phyloP scores from a whole-genome alignment of 2,797 vertebrate species.

The Pantherophis vulpinus region DNA sequence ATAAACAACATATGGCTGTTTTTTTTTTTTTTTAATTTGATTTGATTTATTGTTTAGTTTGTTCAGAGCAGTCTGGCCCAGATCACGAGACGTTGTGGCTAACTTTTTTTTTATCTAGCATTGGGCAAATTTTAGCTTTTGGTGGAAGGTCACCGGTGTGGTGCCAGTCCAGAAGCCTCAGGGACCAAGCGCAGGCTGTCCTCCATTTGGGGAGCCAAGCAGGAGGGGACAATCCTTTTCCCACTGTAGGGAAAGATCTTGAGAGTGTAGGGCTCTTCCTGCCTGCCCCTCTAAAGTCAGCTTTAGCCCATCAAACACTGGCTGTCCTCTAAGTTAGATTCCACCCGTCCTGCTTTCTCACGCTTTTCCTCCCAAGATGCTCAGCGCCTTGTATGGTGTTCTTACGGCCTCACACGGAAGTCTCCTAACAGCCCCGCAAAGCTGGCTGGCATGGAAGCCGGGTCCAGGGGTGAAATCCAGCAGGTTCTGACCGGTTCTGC shows the following conservation, averaged over 20 bases:
- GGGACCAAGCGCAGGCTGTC: background rate
- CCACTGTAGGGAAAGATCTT: background rate
- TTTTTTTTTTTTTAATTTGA: too few relatives aligned
- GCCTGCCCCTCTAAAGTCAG: background rate
- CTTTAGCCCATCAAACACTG: background rate
- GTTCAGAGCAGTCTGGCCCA: background rate
- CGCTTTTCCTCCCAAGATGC: background rate
- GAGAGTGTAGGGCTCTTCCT: background rate
- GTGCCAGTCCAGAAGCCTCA: background rate
- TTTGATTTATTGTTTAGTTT: too few relatives aligned
- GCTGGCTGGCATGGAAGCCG: background rate
- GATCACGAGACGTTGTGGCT: rapidly evolving
- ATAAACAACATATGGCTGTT: too few relatives aligned
- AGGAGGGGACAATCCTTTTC: background rate
- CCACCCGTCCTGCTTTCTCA: background rate
- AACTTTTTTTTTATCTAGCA: background rate
- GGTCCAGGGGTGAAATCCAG: background rate
- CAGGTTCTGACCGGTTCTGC: too few relatives aligned
- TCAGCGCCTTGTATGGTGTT: background rate
- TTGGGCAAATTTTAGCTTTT: background rate
- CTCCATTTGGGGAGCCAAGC: background rate
- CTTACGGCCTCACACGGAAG: background rate
- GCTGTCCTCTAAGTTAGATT: background rate
- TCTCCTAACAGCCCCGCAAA: background rate
- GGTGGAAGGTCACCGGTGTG: background rate